Percentiles rank a stretch among this genome's conserved stretches.
These are phyloP conservation scores for Oscheius sp. DNA, from an alignment of 2,888 invertebrate species.

Conservation along the genomic window DNA sequence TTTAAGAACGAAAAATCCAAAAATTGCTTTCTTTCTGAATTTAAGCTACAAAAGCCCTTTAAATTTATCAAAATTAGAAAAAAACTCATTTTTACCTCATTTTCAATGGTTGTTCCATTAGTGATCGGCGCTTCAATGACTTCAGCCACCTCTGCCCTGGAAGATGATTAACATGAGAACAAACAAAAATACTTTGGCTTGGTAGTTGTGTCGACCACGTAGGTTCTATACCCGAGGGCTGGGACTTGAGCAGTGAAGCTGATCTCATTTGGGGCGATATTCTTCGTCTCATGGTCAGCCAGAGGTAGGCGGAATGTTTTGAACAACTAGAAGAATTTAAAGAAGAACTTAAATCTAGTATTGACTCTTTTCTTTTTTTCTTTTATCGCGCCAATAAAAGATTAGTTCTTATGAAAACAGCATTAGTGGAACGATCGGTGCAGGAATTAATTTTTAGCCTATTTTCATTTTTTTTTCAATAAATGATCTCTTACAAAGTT, in stretches of 20 bases:
- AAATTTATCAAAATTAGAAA: not conserved
- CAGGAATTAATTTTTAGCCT: no score
- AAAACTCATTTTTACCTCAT: slow-evolving; percentile 15
- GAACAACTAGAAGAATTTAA: slow-evolving; percentile 36
- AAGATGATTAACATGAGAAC: not conserved
- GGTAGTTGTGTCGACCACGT: slow-evolving; percentile 27
- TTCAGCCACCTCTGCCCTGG: slow-evolving; percentile 6
- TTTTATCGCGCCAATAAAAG: not conserved
- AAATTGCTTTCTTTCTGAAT: no score
- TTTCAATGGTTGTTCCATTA: not conserved
- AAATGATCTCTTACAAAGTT: no score
- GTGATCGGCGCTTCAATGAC: not conserved
- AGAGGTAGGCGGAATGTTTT: slow-evolving; percentile 47
- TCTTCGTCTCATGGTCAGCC: slow-evolving; percentile 35
- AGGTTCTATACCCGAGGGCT: slow-evolving; percentile 49
- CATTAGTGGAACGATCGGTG: no score
- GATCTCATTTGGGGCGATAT: slow-evolving; percentile 35
- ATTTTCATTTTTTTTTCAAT: no score
- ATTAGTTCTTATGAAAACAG: no score
- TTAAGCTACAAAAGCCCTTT: no score
- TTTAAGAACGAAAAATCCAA: no score
- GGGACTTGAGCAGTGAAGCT: slow-evolving; percentile 32
- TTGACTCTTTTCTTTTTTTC: not conserved
- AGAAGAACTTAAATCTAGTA: no score
- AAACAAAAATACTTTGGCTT: slow-evolving; percentile 4